Base-by-base conservation (phyloP, 2,113 vertebrate genomes). In the Mungos mungo region DNA sequence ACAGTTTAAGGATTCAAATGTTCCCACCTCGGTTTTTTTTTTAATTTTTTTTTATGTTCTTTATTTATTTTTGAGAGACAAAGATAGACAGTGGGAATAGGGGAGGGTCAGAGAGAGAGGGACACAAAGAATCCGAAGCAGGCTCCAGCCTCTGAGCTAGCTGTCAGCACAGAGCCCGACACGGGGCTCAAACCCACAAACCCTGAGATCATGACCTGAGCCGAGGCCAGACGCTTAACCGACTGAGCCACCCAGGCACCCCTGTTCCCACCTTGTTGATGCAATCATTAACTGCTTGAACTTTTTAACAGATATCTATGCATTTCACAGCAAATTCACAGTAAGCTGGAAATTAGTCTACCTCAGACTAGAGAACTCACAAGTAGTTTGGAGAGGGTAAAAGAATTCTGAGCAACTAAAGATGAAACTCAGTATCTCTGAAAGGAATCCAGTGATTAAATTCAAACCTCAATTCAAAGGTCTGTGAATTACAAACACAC, bases 401-500 rank as follows among this genome's bases (percentile, higher is more conserved):
- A 68, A 74, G 41, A 74, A 88, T 80, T 91, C 74, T 60, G 41
- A 93, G 35, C 47, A 88, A 13, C n/a, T 86, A 85, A 83, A 93
- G 38, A 87, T 38, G 91, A 88, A 94, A 57, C 23, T 68, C 54
- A 38, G 14, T 50, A 27, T 90, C 66, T 83, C 69, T 50, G 57
- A 57, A 76, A 93, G 57, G 41, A 80, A 93, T 72, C 35, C 45
- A 90, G 15, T 68, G 38, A 80, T 88, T 93, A 83, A 93, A 95
- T 65, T 85, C n/a, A 93, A 90, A 88, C 31, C 54, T 68, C 66
- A 84, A 69, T 84, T 93, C 57, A 92, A 90, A 82, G 23, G 5
- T 90, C 50, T 74, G 4, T 85, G 15, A 83, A 41, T 60, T 69
- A 95, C 13, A 83, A 68, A 90, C 33, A 7, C 5, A 47, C 27